These are phyloP conservation scores for Typhlichthys subterraneus DNA, from an alignment of 2,797 vertebrate genomes.

Conservation along the genomic window DNA sequence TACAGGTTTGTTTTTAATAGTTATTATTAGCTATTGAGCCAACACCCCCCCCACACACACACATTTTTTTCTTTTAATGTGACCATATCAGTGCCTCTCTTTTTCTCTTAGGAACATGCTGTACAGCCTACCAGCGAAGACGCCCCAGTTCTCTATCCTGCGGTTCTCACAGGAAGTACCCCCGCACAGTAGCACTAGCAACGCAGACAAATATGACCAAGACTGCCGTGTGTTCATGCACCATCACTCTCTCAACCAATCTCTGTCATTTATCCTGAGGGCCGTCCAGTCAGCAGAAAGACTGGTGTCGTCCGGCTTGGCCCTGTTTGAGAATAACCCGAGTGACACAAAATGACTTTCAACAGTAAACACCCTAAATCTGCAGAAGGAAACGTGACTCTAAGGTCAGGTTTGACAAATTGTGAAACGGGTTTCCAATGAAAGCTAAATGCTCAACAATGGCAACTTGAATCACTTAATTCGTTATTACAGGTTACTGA, in stretches of 20 bases:
- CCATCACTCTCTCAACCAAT: slow-evolving; percentile 57
- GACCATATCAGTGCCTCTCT: slow-evolving; percentile 31
- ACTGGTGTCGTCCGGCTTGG: slow-evolving; percentile 86
- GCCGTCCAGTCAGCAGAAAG: slow-evolving; percentile 87
- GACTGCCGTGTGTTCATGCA: slow-evolving; percentile 32
- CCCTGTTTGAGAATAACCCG: slow-evolving; percentile 86
- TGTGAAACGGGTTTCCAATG: background rate
- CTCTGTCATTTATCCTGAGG: slow-evolving; percentile 83
- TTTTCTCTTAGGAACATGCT: slow-evolving; percentile 85
- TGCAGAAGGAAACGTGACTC: background rate
- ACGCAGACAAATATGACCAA: slow-evolving; percentile 14
- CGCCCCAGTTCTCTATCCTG: slow-evolving; percentile 83
- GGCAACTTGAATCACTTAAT: too few relatives aligned
- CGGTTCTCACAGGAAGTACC: slow-evolving; percentile 74
- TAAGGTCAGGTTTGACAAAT: background rate
- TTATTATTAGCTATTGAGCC: background rate
- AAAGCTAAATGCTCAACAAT: too few relatives aligned
- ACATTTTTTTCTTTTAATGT: slow-evolving; percentile 8
- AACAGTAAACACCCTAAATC: background rate
- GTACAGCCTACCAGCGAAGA: slow-evolving; percentile 83
- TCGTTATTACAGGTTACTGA: too few relatives aligned
- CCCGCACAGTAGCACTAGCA: slow-evolving; percentile 39
- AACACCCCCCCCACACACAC: background rate
- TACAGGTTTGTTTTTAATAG: too few relatives aligned
- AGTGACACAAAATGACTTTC: slow-evolving; percentile 69